Percentiles rank a stretch among this genome's conserved stretches.
phyloP scores from a whole-genome alignment of 2,888 invertebrate genomes.

The Meliscaeva auricollis region DNA sequence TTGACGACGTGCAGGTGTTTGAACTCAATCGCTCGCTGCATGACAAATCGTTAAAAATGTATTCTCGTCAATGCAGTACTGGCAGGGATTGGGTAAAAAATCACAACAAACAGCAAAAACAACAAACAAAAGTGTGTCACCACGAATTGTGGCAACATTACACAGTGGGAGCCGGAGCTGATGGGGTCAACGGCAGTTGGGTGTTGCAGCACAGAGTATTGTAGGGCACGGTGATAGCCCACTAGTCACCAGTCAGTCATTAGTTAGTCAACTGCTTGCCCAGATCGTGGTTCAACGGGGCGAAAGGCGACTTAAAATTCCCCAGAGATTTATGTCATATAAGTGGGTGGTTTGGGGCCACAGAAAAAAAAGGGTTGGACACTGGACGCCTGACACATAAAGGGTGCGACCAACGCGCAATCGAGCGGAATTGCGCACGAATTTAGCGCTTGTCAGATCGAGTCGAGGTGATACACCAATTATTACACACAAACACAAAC shows the following conservation, averaged over 20 bases:
- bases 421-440: constrained; percentile 74
- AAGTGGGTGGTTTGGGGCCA: constrained; percentile 68
- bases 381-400: constrained; percentile 53
- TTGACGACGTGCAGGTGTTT: constrained; percentile 73
- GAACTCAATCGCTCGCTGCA: constrained; percentile 75
- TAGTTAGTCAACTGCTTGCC: constrained; percentile 59
- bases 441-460: constrained; percentile 72
- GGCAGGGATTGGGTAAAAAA: constrained; percentile 57
- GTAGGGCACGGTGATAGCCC: constrained; percentile 74
- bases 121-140: constrained; percentile 76
- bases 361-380: constrained; percentile 73
- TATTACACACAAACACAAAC: not conserved
- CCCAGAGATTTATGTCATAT: constrained; percentile 65
- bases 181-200: constrained; percentile 62
- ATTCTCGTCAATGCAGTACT: constrained; percentile 60
- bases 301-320: constrained; percentile 64
- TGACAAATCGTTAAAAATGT: constrained; percentile 73
- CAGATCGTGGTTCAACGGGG: constrained; percentile 55
- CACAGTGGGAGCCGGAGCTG: constrained; percentile 30
- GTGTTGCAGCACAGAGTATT: constrained; percentile 34
- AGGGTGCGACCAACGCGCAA: constrained; percentile 72
- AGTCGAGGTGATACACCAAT: constrained; percentile 25
- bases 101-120: constrained; percentile 69
- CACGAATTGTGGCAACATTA: constrained; percentile 34
- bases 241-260: constrained; percentile 60